Evolutionary conservation across 2,888 invertebrate species (phyloP), one percentile per base, ranked within the genome.

Genomic region (Terebella lapidaria): DNA sequence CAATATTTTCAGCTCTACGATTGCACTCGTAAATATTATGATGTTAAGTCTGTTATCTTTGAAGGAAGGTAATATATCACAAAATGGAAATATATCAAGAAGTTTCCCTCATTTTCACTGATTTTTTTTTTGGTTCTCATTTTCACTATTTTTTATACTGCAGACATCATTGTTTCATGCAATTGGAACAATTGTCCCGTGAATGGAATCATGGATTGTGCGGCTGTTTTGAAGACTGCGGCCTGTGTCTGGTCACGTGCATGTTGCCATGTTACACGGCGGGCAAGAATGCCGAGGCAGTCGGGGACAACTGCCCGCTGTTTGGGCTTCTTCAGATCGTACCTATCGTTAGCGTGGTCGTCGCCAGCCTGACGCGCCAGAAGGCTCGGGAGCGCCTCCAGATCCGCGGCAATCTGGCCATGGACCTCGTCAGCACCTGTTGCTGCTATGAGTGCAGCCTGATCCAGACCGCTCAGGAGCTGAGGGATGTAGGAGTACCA

Each of bases 221-320:
- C 58, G 74, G 78, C 25, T 78, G 77, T 63, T 78, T 78, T 64
- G 74, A 75, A 65, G 75, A 78, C 70, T 70, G 68, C 56, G 67
- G 67, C 24, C 49, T 77, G 30, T 78, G 78, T 59, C 65, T 77
- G 54, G 69, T 77, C 56, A 73, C 75, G 20, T 76, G 72, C 64
- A 66, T 76, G 27, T 63, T 72, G 15, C 78, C 78, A 5, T 78
- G 78, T 59, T 76, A 76, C 67, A 72, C 72, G 51, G 74, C 74
- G 52, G 78, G 78, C 3, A 75, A 76, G 65, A 76, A 74, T 63
- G 76, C 75, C 1, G 76, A 78, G 58, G 69, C 71, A 1, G 74
- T 75, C 1, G 76, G 76, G 2, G 76, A 77, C 27, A 70, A 67
- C 57, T 77, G 77, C 59, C 58, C 75, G 18, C 61, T 77, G 22